Evolutionary conservation across 2,888 invertebrate genomes (phyloP), one percentile per base, ranked within the genome.

Genomic region (Deilephila porcellus): DNA sequence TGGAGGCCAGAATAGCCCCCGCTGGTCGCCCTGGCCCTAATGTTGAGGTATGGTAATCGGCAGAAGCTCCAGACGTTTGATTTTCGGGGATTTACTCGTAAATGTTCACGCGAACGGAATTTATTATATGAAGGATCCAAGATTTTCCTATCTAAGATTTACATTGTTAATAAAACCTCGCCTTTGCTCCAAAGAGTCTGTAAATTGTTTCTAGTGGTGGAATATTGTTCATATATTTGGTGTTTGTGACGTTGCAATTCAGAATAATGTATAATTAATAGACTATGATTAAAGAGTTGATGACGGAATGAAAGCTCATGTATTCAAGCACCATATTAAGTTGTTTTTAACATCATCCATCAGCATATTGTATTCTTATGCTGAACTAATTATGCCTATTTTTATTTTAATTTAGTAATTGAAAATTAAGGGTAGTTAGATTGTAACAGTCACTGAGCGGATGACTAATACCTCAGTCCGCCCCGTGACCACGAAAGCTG

Each of bases 31-130:
- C 17, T 37, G 5, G 59, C 64, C 20, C 71, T 64, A 71, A 45
- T 25, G 77, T 76, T 72, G 72, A 71, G 76, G 81, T 79, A 83
- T 81, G 77, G 81, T 81, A 82, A 81, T 83, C 79, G 84, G 85
- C 85, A 86, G 80, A 74, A 73, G 74, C 79, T 80, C 81, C 81
- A 81, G 81, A 82, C 80, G 84, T 83, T 84, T 86, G 88, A 85
- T 88, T 89, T 87, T 81, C 72, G 75, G 74, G 83, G 88, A 87
- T 90, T 90, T 87, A 78, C 78, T 83, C 83, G 83, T 86, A 88
- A 86, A 86, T 83, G 80, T 82, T 78, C 78, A 83, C 79, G 81
- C 80, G 84, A 81, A 77, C 78, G 79, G 85, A 86, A 88, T 87
- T 86, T 85, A 86, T 64, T 45, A 88, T 86, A 72, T 76, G 29